Evolutionary conservation across 53 echinoderm and acorn worm species (phyloP).

Genomic region (Astropecten irregularis): DNA sequence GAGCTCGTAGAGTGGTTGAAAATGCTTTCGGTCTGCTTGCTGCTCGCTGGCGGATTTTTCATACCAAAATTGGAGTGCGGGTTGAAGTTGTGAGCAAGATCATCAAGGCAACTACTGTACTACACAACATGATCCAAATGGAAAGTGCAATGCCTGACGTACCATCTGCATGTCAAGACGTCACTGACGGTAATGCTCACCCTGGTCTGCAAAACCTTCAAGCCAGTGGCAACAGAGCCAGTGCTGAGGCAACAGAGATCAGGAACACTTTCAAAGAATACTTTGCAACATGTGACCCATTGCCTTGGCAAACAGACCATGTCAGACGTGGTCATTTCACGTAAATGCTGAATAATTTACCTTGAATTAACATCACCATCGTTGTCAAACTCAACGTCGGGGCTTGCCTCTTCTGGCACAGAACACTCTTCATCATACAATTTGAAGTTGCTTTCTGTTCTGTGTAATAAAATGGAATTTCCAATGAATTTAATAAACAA

Average conservation of each 20-base stretch:
- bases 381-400: no score
- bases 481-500: no score
- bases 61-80: slow-evolving; percentile 29
- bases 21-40: slow-evolving; percentile 42
- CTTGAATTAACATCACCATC: no score
- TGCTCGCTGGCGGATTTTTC: slow-evolving; percentile 62
- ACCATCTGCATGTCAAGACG: not conserved
- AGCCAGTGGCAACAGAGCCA: slow-evolving; percentile 36
- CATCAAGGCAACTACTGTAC: slow-evolving; percentile 63
- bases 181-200: not conserved
- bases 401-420: no score
- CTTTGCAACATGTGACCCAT: no score
- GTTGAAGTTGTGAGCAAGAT: slow-evolving; percentile 26
- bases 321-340: no score
- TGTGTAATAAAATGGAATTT: no score
- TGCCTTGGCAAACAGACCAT: no score
- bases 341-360: no score
- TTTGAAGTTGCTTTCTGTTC: no score
- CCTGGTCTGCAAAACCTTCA: not conserved
- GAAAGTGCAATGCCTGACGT: not conserved
- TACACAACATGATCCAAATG: slow-evolving; percentile 62
- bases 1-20: slow-evolving; percentile 34
- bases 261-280: slow-evolving; percentile 53
- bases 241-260: slow-evolving; percentile 28
- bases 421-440: no score